Conservation (phyloP, 1,140 invertebrate species). For the Temnothorax curvispinosus region DNA sequence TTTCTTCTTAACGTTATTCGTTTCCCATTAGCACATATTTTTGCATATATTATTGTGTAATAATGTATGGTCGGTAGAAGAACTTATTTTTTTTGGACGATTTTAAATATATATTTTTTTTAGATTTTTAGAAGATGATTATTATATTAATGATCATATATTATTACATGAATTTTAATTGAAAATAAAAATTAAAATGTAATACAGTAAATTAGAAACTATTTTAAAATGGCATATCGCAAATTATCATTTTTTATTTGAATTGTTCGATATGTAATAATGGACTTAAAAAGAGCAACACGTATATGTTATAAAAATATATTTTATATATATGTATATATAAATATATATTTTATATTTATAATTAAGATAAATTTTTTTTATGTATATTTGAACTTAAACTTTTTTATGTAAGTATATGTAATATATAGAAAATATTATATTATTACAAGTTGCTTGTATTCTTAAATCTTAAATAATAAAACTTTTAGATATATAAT, state of each 20-base stretch:
- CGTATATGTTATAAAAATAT: neutral
- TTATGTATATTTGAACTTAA: neutral
- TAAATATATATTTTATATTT: neutral
- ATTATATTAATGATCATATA: neutral
- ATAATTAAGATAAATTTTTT: neutral
- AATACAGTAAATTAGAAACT: neutral
- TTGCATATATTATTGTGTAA: neutral
- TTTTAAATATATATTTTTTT: neutral
- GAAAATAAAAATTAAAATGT: neutral
- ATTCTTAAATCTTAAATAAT: slow-evolving; percentile 14
- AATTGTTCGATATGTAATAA: neutral
- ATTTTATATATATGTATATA: neutral
- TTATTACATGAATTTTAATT: neutral
- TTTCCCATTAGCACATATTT: neutral
- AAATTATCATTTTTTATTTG: neutral
- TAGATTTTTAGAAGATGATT: neutral
- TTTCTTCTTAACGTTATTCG: neutral
- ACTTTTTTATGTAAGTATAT: neutral
- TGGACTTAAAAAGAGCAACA: neutral
- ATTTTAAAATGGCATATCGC: neutral
- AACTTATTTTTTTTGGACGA: neutral
- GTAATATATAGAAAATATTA: slow-evolving; percentile 7
- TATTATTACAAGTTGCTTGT: neutral
- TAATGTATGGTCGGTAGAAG: neutral
- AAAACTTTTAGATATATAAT: neutral